Evolutionary conservation across 2,113 vertebrate genomes (phyloP).

Genomic region (Ceuthmochares aereus): DNA sequence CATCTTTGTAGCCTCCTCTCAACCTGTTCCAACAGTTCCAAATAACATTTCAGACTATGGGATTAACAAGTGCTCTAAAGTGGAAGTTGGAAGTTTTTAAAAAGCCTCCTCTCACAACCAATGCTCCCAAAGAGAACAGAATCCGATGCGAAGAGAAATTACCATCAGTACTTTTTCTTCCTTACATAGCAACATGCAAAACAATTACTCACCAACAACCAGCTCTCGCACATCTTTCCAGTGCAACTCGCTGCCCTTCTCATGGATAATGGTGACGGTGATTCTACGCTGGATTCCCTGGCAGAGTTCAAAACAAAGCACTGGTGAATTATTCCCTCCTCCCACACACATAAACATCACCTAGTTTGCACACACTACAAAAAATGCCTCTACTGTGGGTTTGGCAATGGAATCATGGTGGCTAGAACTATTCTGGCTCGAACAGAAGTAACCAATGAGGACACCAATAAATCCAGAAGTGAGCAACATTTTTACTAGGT

Average conservation of each 20-base stretch:
- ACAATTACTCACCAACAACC: conserved; percentile 90
- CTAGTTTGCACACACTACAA: background rate
- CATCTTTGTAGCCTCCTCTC: no score
- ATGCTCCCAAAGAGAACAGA: background rate
- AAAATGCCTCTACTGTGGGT: background rate
- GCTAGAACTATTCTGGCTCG: background rate
- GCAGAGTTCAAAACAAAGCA: background rate
- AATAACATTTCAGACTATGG: background rate
- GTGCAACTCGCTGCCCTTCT: conserved; percentile 95
- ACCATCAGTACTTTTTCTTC: background rate
- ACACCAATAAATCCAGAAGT: background rate
- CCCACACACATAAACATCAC: background rate
- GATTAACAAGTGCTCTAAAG: background rate
- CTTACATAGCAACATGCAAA: background rate
- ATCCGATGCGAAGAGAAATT: background rate
- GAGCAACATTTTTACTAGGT: no score
- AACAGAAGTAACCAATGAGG: background rate
- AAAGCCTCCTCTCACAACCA: background rate
- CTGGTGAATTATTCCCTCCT: background rate
- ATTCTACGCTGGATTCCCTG: conserved; percentile 97
- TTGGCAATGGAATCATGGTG: background rate
- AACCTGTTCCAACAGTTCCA: no score
- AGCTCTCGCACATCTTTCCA: conserved; percentile 98
- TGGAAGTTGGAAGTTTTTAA: background rate
- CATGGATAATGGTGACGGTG: conserved; percentile 95